Percentiles rank a stretch among this genome's conserved stretches.
These are phyloP conservation scores for Lordiphosa collinella DNA, from an alignment of 1,140 invertebrate species.

Conservation along the genomic window DNA sequence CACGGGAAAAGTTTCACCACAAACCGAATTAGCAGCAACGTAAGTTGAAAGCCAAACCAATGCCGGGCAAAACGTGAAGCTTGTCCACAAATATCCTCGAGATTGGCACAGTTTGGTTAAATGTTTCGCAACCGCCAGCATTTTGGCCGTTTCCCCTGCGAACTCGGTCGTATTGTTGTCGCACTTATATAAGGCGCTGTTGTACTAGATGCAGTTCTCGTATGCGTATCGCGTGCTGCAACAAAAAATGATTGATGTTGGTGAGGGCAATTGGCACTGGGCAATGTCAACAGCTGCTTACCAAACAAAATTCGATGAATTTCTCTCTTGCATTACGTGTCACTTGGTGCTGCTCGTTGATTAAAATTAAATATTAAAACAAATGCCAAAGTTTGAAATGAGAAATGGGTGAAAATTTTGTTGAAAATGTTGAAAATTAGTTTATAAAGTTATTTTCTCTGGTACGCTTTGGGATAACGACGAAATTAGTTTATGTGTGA, in stretches of 20 bases:
- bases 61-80: conserved; percentile 5
- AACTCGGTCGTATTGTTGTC: conserved; percentile 69
- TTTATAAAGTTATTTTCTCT: no score
- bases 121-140: conserved; percentile 72
- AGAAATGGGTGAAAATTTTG: no score
- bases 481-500: no score
- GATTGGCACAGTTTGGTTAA: conserved; percentile 63
- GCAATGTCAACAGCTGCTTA: conserved; percentile 10
- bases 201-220: conserved; percentile 78
- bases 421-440: no score
- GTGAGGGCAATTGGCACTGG: background rate
- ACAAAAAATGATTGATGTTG: conserved; percentile 8
- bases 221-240: conserved; percentile 70
- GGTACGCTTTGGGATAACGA: no score
- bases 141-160: conserved; percentile 70
- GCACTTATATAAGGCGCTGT: conserved; percentile 72
- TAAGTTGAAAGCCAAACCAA: conserved; percentile 11
- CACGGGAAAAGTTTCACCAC: conserved; percentile 22
- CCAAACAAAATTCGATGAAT: conserved; percentile 76
- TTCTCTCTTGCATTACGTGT: conserved; percentile 62
- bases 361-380: no score
- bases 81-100: conserved; percentile 55
- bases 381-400: no score
- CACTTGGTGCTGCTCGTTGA: conserved; percentile 54
- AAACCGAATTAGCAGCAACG: conserved; percentile 15